phyloP scores from a whole-genome alignment of 2,888 invertebrate genomes.

The Dioctria rufipes region DNA sequence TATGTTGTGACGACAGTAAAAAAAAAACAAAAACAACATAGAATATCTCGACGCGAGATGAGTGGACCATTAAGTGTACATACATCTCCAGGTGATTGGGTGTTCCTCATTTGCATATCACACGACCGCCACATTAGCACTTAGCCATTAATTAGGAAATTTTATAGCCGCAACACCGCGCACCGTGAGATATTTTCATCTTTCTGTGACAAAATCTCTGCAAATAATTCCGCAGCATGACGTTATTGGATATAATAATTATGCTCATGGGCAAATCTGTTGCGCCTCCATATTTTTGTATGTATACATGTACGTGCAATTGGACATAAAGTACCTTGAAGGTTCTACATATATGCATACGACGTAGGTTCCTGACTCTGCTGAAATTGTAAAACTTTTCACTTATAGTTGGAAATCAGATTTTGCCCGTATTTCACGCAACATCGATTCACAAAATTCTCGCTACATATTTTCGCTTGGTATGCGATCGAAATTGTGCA shows the following conservation, averaged over 20 bases:
- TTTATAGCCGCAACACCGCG: conserved; percentile 2
- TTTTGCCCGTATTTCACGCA: conserved; percentile 46
- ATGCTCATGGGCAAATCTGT: not conserved
- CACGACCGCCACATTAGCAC: not conserved
- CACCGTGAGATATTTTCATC: not conserved
- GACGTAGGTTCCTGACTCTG: too few relatives aligned
- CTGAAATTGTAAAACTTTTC: conserved; percentile 11
- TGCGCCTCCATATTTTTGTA: conserved; percentile 2
- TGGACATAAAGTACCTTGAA: not conserved
- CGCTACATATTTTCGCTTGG: conserved; percentile 42
- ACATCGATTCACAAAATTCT: conserved; percentile 46
- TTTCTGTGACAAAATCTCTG: too few relatives aligned
- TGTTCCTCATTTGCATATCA: conserved; percentile 40
- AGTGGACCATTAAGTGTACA: not conserved
- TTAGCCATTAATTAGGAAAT: conserved; percentile 30
- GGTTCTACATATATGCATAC: too few relatives aligned
- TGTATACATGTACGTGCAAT: not conserved
- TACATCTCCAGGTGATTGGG: not conserved
- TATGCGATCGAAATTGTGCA: conserved; percentile 23
- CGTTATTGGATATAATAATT: not conserved
- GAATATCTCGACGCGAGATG: not conserved
- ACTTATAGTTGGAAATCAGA: conserved; percentile 38
- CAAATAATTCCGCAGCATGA: not conserved
- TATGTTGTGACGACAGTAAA: not conserved
- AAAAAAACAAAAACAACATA: too few relatives aligned